A percentile compares a stretch with the other conserved stretches of the same genome.
phyloP scores from a whole-genome alignment of 2,113 vertebrate species.

The Toxotes chatareus region DNA sequence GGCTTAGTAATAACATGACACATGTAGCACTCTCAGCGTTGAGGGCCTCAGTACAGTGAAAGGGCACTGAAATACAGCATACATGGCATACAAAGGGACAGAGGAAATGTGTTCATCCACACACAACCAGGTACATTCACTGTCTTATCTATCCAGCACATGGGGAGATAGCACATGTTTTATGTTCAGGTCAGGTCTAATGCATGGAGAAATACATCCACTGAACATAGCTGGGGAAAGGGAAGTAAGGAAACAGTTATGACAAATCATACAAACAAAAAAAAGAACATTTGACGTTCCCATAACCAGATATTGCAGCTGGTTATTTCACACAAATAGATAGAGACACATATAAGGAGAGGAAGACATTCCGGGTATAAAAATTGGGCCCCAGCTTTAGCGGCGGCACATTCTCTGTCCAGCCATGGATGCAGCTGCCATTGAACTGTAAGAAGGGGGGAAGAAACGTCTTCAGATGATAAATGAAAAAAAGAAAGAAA shows the following conservation, averaged over 20 bases:
- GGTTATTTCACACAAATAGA: constrained; percentile 83
- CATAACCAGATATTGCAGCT: constrained; percentile 83
- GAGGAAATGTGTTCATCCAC: constrained; percentile 70
- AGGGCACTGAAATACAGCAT: constrained; percentile 66
- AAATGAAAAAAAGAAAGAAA: constrained; percentile 57
- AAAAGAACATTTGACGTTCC: constrained; percentile 72
- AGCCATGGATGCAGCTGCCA: constrained; percentile 81
- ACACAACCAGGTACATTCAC: constrained; percentile 61
- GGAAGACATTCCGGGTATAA: constrained; percentile 76
- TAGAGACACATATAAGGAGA: constrained; percentile 75
- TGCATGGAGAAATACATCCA: constrained; percentile 77
- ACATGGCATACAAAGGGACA: constrained; percentile 58
- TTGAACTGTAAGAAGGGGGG: constrained; percentile 79
- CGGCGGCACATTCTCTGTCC: constrained; percentile 78
- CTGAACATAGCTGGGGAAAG: constrained; percentile 84
- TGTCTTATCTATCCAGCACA: constrained; percentile 74
- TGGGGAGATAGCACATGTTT: constrained; percentile 70
- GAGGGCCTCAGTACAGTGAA: constrained; percentile 69
- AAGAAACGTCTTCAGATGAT: constrained; percentile 68
- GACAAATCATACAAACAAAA: constrained; percentile 75
- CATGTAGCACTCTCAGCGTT: constrained; percentile 38
- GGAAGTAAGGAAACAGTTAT: constrained; percentile 82
- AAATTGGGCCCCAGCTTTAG: constrained; percentile 64
- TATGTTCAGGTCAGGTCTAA: constrained; percentile 81
- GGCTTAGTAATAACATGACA: constrained; percentile 39